Conservation (phyloP, 2,113 vertebrate species). For the Varanus salvator region DNA sequence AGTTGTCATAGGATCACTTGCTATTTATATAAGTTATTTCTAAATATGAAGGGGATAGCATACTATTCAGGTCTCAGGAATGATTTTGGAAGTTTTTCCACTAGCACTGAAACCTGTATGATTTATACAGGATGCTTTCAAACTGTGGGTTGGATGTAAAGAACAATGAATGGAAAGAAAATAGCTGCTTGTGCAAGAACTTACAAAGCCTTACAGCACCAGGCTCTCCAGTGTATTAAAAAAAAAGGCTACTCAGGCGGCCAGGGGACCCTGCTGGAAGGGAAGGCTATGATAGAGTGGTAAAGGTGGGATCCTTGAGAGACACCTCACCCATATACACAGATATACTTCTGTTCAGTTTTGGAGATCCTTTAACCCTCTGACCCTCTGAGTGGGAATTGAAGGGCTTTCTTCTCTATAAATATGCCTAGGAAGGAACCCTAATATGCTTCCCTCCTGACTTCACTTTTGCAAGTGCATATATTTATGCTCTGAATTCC, state of each 20-base stretch:
- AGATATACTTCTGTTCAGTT: no score
- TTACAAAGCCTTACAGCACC: neutral
- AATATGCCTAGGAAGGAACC: no score
- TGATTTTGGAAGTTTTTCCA: neutral
- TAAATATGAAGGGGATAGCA: neutral
- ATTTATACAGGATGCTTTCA: neutral
- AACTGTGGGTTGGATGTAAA: neutral
- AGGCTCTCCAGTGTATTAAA: no score
- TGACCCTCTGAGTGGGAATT: no score
- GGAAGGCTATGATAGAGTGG: no score
- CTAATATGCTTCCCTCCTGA: neutral
- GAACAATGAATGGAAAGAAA: neutral
- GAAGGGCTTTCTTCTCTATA: no score
- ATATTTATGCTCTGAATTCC: conserved; percentile 37
- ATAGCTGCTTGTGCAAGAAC: neutral
- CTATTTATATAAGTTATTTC: neutral
- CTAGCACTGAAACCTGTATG: neutral
- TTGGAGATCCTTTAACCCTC: no score
- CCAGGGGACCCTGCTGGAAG: no score
- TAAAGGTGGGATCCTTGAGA: no score
- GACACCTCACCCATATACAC: no score
- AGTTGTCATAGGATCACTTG: neutral
- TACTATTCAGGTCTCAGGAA: neutral
- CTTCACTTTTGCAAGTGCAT: conserved; percentile 27
- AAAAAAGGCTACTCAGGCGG: no score